phyloP scores from a whole-genome alignment of 2,888 invertebrate species.

The Kuschelorhynchus macadamiae region DNA sequence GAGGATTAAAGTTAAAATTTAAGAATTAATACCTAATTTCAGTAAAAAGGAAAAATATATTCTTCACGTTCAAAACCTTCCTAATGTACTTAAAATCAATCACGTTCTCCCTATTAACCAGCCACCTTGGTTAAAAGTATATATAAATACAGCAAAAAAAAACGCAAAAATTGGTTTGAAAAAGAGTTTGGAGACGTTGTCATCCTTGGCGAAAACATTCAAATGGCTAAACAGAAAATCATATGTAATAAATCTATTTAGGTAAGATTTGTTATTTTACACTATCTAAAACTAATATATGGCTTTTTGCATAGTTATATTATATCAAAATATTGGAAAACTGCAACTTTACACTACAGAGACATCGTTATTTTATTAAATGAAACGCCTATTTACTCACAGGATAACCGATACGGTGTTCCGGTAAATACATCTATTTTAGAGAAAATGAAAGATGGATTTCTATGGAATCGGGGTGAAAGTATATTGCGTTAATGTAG shows the following conservation, averaged over 20 bases:
- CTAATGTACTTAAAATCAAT: neutral
- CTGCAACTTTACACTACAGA: constrained; percentile 19
- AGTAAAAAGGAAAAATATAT: neutral
- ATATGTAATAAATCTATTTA: constrained; percentile 1
- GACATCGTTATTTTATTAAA: constrained; percentile 30
- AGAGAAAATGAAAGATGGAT: constrained; percentile 9
- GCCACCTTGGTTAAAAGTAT: neutral
- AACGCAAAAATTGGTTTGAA: neutral
- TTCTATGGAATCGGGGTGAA: constrained; percentile 38
- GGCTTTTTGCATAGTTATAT: constrained; percentile 9
- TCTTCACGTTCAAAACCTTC: neutral
- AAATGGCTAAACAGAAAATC: constrained; percentile 7
- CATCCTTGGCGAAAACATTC: neutral
- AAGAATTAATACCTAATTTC: neutral
- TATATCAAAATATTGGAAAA: constrained; percentile 10
- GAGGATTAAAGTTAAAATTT: neutral
- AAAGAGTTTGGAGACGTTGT: neutral
- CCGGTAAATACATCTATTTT: constrained; percentile 23
- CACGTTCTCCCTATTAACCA: neutral
- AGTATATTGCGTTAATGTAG: constrained; percentile 31
- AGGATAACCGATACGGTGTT: constrained; percentile 22
- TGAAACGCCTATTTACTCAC: constrained; percentile 25
- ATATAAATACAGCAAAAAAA: neutral
- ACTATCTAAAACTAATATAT: constrained; percentile 5
- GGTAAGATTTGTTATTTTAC: neutral